These are phyloP conservation scores for Petrocephalus zakoni DNA, from an alignment of 2,113 vertebrate genomes.

Conservation along the genomic window DNA sequence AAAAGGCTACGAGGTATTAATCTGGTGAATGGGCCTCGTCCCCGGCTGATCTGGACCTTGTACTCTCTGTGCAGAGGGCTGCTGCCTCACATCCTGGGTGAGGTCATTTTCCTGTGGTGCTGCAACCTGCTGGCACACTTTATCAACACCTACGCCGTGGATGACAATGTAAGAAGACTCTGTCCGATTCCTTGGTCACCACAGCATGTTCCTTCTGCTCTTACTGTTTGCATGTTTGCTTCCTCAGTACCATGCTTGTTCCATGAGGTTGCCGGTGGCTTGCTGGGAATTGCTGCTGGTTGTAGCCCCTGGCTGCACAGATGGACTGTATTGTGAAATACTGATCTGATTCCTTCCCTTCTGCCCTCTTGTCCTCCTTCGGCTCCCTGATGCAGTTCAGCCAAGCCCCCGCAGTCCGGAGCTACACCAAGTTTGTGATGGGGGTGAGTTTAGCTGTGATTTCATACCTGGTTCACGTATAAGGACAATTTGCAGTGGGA, in stretches of 20 bases:
- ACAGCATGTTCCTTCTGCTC: no score
- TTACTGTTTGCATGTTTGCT: no score
- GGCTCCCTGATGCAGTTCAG: slow-evolving; percentile 65
- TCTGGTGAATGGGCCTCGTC: background rate
- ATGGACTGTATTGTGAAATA: background rate
- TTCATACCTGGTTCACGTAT: background rate
- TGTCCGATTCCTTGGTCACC: no score
- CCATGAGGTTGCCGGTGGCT: background rate
- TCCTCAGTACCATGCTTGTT: background rate
- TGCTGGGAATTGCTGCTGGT: background rate
- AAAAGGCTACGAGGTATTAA: background rate
- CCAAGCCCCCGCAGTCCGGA: slow-evolving; percentile 76
- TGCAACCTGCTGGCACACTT: slow-evolving; percentile 84
- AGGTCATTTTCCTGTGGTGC: slow-evolving; percentile 84
- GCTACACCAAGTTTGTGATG: slow-evolving; percentile 86
- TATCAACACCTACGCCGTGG: slow-evolving; percentile 82
- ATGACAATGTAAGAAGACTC: slow-evolving; percentile 76
- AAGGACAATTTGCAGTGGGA: background rate
- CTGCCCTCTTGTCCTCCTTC: background rate
- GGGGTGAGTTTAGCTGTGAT: slow-evolving; percentile 59
- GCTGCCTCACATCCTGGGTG: slow-evolving; percentile 76
- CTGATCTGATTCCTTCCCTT: background rate
- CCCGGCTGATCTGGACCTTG: background rate
- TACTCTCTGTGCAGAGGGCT: slow-evolving; percentile 65
- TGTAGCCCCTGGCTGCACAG: background rate